phyloP scores from a whole-genome alignment of 2,888 invertebrate genomes.

The Trypoxylon attenuatum region DNA sequence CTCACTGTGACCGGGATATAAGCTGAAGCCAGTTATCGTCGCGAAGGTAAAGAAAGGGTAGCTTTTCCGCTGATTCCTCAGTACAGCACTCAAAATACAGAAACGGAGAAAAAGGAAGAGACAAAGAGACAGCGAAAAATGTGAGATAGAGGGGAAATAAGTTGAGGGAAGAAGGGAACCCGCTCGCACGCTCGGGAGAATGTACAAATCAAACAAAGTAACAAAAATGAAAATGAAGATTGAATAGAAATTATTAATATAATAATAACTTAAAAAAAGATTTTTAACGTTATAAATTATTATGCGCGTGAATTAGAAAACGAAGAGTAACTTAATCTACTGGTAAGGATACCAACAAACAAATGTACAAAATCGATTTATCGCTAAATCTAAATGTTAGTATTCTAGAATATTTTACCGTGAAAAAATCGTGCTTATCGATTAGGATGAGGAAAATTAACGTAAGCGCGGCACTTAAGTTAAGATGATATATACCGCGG shows the following conservation, averaged over 20 bases:
- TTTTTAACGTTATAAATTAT: slow-evolving; percentile 73
- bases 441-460: slow-evolving; percentile 41
- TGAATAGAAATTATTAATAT: slow-evolving; percentile 71
- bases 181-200: slow-evolving; percentile 69
- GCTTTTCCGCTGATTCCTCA: slow-evolving; percentile 54
- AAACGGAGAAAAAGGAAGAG: slow-evolving; percentile 12
- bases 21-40: slow-evolving; percentile 13
- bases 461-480: slow-evolving; percentile 38
- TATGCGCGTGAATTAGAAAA: slow-evolving; percentile 52
- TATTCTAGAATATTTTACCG: slow-evolving; percentile 70
- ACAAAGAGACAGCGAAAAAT: slow-evolving; percentile 22
- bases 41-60: slow-evolving; percentile 6
- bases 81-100: slow-evolving; percentile 34
- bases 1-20: neutral
- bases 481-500: slow-evolving; percentile 44
- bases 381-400: slow-evolving; percentile 71
- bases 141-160: slow-evolving; percentile 26
- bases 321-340: slow-evolving; percentile 54
- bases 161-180: slow-evolving; percentile 36
- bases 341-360: slow-evolving; percentile 61
- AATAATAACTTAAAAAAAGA: slow-evolving; percentile 68
- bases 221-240: slow-evolving; percentile 53
- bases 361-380: slow-evolving; percentile 73
- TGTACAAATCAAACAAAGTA: slow-evolving; percentile 72
- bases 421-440: slow-evolving; percentile 41